Conservation (phyloP, 2,113 vertebrate species). For the Galeopterus variegatus region DNA sequence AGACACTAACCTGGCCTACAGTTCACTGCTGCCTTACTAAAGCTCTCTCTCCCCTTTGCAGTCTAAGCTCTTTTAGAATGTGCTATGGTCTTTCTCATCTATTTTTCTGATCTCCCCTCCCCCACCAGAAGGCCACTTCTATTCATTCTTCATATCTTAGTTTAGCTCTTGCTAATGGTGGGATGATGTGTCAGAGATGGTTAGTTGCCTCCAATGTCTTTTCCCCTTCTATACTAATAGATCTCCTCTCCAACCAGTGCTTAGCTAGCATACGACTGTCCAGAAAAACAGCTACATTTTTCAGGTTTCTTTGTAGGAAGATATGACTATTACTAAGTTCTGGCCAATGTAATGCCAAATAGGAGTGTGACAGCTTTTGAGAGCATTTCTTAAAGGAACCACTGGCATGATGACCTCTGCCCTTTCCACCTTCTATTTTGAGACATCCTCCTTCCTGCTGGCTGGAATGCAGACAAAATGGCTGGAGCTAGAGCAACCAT, state of each 20-base stretch:
- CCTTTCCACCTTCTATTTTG: background rate
- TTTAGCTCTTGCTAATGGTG: background rate
- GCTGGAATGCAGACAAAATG: background rate
- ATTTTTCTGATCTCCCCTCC: background rate
- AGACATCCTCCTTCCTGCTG: background rate
- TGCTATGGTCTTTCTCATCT: background rate
- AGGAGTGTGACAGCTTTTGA: background rate
- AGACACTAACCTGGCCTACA: background rate
- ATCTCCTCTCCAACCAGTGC: background rate
- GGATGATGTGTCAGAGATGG: background rate
- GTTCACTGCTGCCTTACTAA: background rate
- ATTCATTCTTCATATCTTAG: background rate
- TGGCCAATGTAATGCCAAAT: background rate
- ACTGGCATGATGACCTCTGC: background rate
- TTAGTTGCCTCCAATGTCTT: background rate
- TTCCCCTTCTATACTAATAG: background rate
- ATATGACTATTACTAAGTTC: background rate
- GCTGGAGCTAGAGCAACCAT: background rate
- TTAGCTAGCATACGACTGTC: background rate
- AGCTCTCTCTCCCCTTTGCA: background rate
- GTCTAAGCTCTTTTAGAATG: background rate
- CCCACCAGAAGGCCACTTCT: background rate
- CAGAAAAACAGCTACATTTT: background rate
- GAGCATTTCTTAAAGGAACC: background rate
- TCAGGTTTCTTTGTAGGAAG: background rate